Conservation (phyloP, 2,888 invertebrate genomes). For the Euplagia quadripunctaria region DNA sequence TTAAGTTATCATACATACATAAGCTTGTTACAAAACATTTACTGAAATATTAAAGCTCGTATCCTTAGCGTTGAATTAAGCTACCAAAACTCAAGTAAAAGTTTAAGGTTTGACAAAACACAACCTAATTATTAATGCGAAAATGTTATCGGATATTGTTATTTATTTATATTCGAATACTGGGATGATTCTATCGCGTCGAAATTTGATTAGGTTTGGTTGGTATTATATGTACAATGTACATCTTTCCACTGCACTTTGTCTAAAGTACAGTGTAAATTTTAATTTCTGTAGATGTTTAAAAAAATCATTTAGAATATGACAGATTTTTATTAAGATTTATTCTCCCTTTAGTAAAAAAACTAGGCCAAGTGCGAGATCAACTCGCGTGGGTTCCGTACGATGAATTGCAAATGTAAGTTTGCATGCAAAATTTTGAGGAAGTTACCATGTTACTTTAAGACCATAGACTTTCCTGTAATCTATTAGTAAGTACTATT, state of each 20-base stretch:
- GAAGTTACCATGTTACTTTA: too few species aligned
- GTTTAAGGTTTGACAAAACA: background rate
- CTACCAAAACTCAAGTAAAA: background rate
- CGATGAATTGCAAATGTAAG: too few species aligned
- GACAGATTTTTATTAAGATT: too few species aligned
- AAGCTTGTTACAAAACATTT: constrained; percentile 16
- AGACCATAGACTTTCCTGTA: too few species aligned
- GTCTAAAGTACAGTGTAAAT: background rate
- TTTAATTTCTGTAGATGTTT: too few species aligned
- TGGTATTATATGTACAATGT: background rate
- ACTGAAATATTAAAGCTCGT: constrained; percentile 21
- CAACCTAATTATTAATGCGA: background rate
- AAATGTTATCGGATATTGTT: background rate
- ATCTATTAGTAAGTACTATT: too few species aligned
- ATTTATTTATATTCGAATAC: background rate
- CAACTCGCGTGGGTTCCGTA: too few species aligned
- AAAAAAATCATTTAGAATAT: too few species aligned
- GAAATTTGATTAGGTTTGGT: background rate
- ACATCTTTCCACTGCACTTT: background rate
- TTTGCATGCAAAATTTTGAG: too few species aligned
- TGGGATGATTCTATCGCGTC: background rate
- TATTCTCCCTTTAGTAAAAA: too few species aligned
- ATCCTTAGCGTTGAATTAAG: background rate
- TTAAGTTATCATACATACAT: constrained; percentile 16
- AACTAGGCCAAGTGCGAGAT: too few species aligned